phyloP scores from a whole-genome alignment of 2,797 vertebrate species.

The Pipistrellus pygmaeus region DNA sequence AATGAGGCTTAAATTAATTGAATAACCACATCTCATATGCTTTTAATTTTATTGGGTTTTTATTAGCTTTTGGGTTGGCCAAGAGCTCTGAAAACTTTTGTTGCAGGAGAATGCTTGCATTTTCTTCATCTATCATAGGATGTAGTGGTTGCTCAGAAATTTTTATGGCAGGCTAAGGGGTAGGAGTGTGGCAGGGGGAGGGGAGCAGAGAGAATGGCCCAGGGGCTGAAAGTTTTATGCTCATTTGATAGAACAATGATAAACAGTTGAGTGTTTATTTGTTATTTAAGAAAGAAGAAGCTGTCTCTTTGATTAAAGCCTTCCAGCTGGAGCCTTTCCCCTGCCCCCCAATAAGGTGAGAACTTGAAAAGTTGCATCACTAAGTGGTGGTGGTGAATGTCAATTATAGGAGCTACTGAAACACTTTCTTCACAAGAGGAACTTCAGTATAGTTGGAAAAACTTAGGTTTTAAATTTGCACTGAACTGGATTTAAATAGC shows the following conservation, averaged over 20 bases:
- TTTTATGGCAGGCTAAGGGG: neutral
- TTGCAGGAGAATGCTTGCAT: neutral
- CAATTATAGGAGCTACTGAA: neutral
- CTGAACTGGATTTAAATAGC: conserved; percentile 32
- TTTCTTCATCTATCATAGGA: neutral
- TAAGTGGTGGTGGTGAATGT: neutral
- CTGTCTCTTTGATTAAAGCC: neutral
- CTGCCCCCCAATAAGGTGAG: neutral
- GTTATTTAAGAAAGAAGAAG: conserved; percentile 35
- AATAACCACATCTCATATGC: neutral
- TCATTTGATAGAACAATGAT: neutral
- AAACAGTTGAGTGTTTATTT: neutral
- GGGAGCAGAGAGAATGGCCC: neutral
- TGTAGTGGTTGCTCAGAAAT: neutral
- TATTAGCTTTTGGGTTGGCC: conserved; percentile 45
- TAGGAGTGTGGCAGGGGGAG: neutral
- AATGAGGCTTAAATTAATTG: neutral
- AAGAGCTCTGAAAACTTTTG: neutral
- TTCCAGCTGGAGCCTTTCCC: neutral
- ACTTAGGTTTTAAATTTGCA: neutral
- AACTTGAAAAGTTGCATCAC: neutral
- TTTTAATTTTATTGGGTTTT: conserved; percentile 66
- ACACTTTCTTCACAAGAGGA: conserved; percentile 6
- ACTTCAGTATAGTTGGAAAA: neutral
- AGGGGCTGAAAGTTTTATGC: neutral